Conservation (phyloP, 2,888 invertebrate species). For the Hyppa rectilinea region DNA sequence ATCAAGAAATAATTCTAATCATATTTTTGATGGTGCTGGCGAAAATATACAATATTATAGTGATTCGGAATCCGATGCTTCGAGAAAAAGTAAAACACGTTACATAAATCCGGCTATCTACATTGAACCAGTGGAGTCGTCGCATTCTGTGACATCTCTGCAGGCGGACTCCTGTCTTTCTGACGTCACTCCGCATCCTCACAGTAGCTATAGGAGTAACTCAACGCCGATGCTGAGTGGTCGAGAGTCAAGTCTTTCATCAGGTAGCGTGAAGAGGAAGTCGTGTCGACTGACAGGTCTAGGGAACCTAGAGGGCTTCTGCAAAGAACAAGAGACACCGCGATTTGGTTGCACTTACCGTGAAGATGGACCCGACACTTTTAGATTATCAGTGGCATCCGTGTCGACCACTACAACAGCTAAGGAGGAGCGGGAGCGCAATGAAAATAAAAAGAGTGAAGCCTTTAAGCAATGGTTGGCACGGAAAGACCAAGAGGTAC, state of each 20-base stretch:
- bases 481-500: slow-evolving; percentile 86
- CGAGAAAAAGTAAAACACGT: slow-evolving; percentile 85
- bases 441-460: slow-evolving; percentile 83
- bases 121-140: slow-evolving; percentile 87
- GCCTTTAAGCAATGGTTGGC: slow-evolving; percentile 85
- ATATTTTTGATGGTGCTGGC: slow-evolving; percentile 86
- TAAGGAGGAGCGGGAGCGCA: slow-evolving; percentile 85
- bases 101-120: slow-evolving; percentile 92
- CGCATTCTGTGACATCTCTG: slow-evolving; percentile 85
- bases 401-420: slow-evolving; percentile 85
- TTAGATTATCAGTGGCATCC: slow-evolving; percentile 85
- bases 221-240: slow-evolving; percentile 86
- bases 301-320: slow-evolving; percentile 56
- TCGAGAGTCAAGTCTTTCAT: slow-evolving; percentile 79
- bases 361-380: slow-evolving; percentile 85
- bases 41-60: slow-evolving; percentile 85
- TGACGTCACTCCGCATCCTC: slow-evolving; percentile 86
- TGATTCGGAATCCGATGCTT: slow-evolving; percentile 84
- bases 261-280: slow-evolving; percentile 83
- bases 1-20: slow-evolving; percentile 76
- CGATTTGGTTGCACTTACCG: slow-evolving; percentile 81
- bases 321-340: slow-evolving; percentile 77
- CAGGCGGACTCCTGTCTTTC: slow-evolving; percentile 80
- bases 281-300: slow-evolving; percentile 78
- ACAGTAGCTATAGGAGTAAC: slow-evolving; percentile 84